These are phyloP conservation scores for Nebria salina DNA, from an alignment of 2,888 invertebrate species.

Conservation along the genomic window DNA sequence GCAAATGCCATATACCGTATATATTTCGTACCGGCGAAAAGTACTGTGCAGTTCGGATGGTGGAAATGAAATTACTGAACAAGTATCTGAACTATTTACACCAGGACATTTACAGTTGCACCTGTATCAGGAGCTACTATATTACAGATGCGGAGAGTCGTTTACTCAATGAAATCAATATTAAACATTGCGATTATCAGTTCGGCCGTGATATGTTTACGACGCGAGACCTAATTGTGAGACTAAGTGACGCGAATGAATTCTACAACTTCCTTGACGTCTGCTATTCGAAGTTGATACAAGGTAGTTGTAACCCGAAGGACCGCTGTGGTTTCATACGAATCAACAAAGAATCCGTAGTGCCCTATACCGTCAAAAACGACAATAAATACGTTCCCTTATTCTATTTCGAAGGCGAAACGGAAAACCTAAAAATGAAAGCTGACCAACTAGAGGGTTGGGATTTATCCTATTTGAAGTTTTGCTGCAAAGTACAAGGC, in stretches of 20 bases:
- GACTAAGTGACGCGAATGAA: conserved; percentile 86
- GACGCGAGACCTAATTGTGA: conserved; percentile 88
- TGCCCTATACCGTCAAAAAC: conserved; percentile 88
- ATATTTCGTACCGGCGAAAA: conserved; percentile 85
- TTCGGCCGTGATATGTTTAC: conserved; percentile 90
- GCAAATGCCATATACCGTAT: conserved; percentile 87
- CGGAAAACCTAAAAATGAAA: conserved; percentile 88
- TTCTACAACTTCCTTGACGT: conserved; percentile 91
- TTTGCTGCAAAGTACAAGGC: conserved; percentile 94
- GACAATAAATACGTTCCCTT: conserved; percentile 89
- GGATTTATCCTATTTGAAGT: conserved; percentile 92
- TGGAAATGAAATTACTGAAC: conserved; percentile 88
- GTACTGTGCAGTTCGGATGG: conserved; percentile 94
- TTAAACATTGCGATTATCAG: conserved; percentile 89
- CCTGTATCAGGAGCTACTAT: conserved; percentile 91
- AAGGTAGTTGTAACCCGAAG: conserved; percentile 73
- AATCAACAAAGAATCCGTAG: conserved; percentile 92
- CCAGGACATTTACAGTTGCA: conserved; percentile 89
- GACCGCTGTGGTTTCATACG: conserved; percentile 92
- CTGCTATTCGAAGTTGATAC: conserved; percentile 84
- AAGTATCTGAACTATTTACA: conserved; percentile 90
- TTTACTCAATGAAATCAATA: conserved; percentile 91
- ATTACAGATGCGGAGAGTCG: conserved; percentile 91
- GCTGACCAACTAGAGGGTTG: conserved; percentile 89
- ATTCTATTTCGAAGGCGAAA: conserved; percentile 91